phyloP scores from a whole-genome alignment of 2,888 invertebrate species.

The Cerastoderma edule region DNA sequence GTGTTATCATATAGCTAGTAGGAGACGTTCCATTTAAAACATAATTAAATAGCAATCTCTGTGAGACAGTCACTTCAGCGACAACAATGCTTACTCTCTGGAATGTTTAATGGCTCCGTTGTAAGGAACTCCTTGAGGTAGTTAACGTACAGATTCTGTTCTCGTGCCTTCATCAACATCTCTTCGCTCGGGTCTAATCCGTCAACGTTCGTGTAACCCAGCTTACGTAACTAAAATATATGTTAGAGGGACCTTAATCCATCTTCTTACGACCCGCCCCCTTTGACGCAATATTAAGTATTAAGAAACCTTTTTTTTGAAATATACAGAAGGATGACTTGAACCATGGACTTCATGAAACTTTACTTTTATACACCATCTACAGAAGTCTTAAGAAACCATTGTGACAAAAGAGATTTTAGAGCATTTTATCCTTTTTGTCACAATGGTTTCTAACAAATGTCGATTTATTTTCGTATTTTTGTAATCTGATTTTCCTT shows the following conservation, averaged over 20 bases:
- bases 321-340: neutral
- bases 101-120: constrained; percentile 9
- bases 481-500: neutral
- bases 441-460: neutral
- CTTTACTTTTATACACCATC: neutral
- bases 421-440: constrained; percentile 12
- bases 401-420: neutral
- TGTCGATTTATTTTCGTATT: neutral
- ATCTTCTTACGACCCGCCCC: neutral
- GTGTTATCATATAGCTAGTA: neutral
- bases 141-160: neutral
- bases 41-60: constrained; percentile 52
- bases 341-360: neutral
- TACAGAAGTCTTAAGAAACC: neutral
- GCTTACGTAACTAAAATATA: constrained; percentile 3
- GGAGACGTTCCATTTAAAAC: constrained; percentile 20
- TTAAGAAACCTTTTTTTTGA: neutral
- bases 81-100: constrained; percentile 8
- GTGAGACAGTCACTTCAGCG: constrained; percentile 50
- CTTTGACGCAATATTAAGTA: neutral
- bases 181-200: constrained; percentile 21
- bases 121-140: constrained; percentile 13
- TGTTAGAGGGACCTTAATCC: neutral
- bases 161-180: constrained; percentile 10
- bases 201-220: constrained; percentile 11